Base-by-base conservation (phyloP, 2,888 invertebrate species). In the Drosophila subquinaria region DNA sequence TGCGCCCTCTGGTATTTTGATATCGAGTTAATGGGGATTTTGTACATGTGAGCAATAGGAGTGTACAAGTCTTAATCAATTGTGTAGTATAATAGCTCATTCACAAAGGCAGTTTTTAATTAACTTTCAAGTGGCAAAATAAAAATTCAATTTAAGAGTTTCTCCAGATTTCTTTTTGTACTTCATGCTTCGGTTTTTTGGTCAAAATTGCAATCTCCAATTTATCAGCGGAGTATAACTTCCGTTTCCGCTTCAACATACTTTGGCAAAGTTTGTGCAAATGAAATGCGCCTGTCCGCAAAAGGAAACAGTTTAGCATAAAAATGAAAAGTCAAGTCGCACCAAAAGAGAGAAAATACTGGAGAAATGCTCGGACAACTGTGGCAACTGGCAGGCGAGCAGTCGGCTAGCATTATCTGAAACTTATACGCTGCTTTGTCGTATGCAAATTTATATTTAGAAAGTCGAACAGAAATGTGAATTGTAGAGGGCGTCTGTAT, bases 371-470 rank as follows among this genome's bases (percentile, higher is more conserved):
- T 72, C 53, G 69, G 64, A 75, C 60, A 61, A 42, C 61, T 76
- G 61, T 63, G 76, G 68, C 67, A 76, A 60, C 70, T 73, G 51
- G 35, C 57, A 36, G 57, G 42, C 50, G 30, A 55, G 67, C 72
- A 53, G 47, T 40, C 38, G 59, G 56, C 53, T 69, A 59, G 80
- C 72, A 79, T 81, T 88, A 88, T 88, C 86, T 84, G 74, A 86
- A 88, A 84, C 89, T 20, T 20, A 3, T 20, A 20, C 20, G 20
- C 20, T 20, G 2, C 3, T 79, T 81, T 82, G 79, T 75, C 79
- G 79, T 82, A 84, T 81, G 88, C 86, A 88, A 89, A 89, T 89
- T 89, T 81, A 75, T 69, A 74, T 72, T 79, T 74, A 63, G 68
- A 73, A 72, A 73, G 67, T 76, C 73, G 61, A 66, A 75, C 64